Evolutionary conservation across 2,797 vertebrate species (phyloP).

Genomic region (Characodon lateralis): DNA sequence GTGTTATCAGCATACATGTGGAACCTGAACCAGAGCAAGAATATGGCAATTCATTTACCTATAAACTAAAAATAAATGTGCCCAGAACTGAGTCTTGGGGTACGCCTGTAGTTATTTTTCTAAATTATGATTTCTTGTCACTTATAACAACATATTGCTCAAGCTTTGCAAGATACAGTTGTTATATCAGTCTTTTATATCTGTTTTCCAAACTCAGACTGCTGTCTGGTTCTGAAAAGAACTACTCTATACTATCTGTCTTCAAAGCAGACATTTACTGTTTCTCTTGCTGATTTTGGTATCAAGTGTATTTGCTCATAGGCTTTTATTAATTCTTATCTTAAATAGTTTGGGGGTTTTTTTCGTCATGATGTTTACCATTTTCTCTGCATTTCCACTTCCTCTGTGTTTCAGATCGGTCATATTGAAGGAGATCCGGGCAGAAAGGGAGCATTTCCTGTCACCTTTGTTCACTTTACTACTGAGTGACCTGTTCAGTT

Average conservation of each 20-base stretch:
- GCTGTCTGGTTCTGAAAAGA: too few species aligned
- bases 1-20: background rate
- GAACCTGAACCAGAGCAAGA: background rate
- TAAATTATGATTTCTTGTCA: background rate
- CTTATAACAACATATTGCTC: background rate
- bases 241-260: background rate
- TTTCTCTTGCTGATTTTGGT: background rate
- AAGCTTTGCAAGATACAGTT: background rate
- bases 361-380: background rate
- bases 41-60: background rate
- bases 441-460: slow-evolving; percentile 89
- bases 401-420: slow-evolving; percentile 82
- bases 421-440: slow-evolving; percentile 89
- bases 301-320: background rate
- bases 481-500: slow-evolving; percentile 80
- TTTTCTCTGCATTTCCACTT: background rate
- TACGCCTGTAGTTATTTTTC: background rate
- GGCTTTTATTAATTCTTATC: background rate
- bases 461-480: slow-evolving; percentile 96
- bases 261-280: background rate
- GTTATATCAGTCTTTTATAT: background rate
- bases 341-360: background rate
- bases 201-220: too few species aligned
- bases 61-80: background rate
- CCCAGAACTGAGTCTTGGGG: background rate